Conservation (phyloP, 2,797 vertebrate species). For the Falco peregrinus region DNA sequence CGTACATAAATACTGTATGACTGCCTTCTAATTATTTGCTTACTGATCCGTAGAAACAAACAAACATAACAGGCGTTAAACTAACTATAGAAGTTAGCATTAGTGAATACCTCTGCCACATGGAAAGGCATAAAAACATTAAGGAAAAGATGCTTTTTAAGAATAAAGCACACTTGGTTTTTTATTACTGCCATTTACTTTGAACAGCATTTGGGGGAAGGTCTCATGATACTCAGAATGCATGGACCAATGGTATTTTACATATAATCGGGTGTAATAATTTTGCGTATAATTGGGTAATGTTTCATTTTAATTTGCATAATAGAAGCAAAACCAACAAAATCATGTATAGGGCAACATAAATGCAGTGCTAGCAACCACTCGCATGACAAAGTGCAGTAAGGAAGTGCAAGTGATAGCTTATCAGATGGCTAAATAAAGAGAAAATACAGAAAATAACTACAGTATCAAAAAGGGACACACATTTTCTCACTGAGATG, state of each 20-base stretch:
- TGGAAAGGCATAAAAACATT: not conserved
- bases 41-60: not conserved
- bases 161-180: not conserved
- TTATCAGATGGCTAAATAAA: not conserved
- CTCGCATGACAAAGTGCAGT: not conserved
- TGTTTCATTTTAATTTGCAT: not conserved
- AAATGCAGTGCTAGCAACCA: not conserved
- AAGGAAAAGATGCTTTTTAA: not conserved
- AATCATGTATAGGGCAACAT: not conserved
- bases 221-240: not conserved
- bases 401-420: not conserved
- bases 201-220: not conserved
- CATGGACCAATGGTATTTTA: not conserved
- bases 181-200: not conserved
- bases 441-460: not conserved
- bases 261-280: not conserved
- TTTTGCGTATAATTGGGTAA: not conserved
- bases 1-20: not conserved
- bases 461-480: not conserved
- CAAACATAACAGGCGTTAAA: not conserved
- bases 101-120: not conserved
- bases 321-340: not conserved
- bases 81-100: not conserved
- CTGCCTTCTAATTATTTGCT: slow-evolving; percentile 18
- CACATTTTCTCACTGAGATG: not conserved